Evolutionary conservation across 2,113 vertebrate species (phyloP).

Genomic region (Archocentrus centrarchus): DNA sequence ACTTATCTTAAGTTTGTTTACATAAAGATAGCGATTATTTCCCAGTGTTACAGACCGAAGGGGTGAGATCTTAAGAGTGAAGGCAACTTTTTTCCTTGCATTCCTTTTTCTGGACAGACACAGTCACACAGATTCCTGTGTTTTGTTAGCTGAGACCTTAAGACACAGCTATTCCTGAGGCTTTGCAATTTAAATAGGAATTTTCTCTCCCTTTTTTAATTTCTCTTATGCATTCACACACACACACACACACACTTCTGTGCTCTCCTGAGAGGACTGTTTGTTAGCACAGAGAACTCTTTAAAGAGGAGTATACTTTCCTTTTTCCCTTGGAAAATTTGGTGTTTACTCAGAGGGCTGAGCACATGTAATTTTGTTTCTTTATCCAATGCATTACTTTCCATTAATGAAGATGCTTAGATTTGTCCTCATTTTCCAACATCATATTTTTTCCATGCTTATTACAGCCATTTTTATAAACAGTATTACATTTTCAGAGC

Average conservation of each 20-base stretch:
- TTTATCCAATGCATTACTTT: not conserved
- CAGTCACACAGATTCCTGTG: not conserved
- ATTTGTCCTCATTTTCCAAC: not conserved
- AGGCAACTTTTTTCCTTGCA: not conserved
- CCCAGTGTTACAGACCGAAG: not conserved
- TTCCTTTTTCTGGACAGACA: slow-evolving; percentile 19
- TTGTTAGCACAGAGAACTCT: slow-evolving; percentile 42
- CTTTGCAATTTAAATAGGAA: not conserved
- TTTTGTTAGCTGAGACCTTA: not conserved
- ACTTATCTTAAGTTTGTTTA: slow-evolving; percentile 32
- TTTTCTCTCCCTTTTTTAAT: not conserved
- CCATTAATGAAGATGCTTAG: not conserved
- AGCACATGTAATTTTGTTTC: slow-evolving; percentile 21
- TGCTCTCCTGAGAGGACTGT: not conserved
- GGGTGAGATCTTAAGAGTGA: not conserved
- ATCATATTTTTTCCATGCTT: not conserved
- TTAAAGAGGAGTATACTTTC: slow-evolving; percentile 20
- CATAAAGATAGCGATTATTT: slow-evolving; percentile 24
- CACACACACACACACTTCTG: not conserved
- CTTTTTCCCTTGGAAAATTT: slow-evolving; percentile 32
- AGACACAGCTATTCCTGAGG: not conserved
- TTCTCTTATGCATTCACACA: not conserved
- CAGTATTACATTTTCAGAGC: not conserved
- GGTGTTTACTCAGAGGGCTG: slow-evolving; percentile 54
- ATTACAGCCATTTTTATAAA: not conserved